phyloP scores from a whole-genome alignment of 2,113 vertebrate species.

The Tragelaphus scriptus region DNA sequence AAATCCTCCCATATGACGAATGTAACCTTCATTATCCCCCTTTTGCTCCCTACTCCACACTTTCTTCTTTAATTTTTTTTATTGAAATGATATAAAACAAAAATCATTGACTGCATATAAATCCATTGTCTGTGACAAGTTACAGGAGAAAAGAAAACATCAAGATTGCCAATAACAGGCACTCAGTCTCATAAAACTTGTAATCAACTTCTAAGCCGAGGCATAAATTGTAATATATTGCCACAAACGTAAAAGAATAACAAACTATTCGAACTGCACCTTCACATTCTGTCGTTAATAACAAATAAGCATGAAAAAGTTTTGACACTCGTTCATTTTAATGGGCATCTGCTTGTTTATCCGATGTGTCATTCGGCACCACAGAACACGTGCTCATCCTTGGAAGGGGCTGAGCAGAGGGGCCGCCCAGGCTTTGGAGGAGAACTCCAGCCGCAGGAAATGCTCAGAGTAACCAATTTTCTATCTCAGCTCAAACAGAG shows the following conservation, averaged over 20 bases:
- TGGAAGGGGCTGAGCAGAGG: neutral
- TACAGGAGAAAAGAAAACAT: conserved; percentile 66
- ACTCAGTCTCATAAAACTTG: conserved; percentile 71
- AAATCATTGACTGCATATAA: conserved; percentile 69
- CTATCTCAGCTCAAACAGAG: neutral
- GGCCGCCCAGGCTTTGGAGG: neutral
- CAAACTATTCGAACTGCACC: conserved; percentile 68
- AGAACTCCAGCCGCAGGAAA: neutral
- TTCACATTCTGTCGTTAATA: conserved; percentile 64
- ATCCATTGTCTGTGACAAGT: conserved; percentile 74
- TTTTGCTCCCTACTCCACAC: neutral
- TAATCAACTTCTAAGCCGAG: conserved; percentile 68
- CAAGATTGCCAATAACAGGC: conserved; percentile 69
- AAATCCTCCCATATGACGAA: neutral
- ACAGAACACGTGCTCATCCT: neutral
- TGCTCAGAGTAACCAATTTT: neutral
- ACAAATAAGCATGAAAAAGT: conserved; percentile 61
- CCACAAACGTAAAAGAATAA: conserved; percentile 56
- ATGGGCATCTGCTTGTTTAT: conserved; percentile 58
- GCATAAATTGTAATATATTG: conserved; percentile 68
- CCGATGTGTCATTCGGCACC: conserved; percentile 35
- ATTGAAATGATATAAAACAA: conserved; percentile 71
- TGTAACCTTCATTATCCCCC: conserved; percentile 33
- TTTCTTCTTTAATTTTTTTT: conserved; percentile 67
- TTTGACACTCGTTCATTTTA: conserved; percentile 64